Conservation (phyloP, 2,888 invertebrate genomes). For the Mycogona germanica region DNA sequence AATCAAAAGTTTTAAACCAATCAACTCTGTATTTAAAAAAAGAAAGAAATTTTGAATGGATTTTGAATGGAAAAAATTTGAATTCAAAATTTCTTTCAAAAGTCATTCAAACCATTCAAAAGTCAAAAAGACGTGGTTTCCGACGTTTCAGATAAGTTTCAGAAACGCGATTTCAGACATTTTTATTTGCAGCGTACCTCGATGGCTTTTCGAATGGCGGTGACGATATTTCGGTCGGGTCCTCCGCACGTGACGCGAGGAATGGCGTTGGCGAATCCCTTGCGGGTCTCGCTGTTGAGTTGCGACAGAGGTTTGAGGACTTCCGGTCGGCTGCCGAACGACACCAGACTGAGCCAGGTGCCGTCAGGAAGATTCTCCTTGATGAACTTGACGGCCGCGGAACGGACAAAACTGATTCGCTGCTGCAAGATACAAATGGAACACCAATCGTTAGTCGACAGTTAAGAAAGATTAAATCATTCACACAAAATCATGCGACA, state of each 20-base stretch:
- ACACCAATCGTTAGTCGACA: background rate
- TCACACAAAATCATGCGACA: background rate
- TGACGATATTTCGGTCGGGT: conserved; percentile 4
- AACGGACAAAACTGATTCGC: conserved; percentile 38
- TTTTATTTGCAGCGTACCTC: conserved; percentile 8
- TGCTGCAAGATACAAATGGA: conserved; percentile 8
- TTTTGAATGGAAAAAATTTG: no score
- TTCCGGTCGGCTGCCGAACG: conserved; percentile 23
- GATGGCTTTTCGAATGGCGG: conserved; percentile 8
- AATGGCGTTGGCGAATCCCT: conserved; percentile 21
- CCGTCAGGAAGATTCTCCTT: conserved; percentile 40
- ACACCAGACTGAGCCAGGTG: conserved; percentile 31
- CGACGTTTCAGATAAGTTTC: no score
- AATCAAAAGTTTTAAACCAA: no score
- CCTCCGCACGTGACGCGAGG: conserved; percentile 24
- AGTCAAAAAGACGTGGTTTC: no score
- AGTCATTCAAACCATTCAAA: no score
- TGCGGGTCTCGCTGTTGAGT: conserved; percentile 1
- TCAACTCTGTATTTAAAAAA: no score
- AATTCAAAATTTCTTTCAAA: no score
- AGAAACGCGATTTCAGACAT: no score
- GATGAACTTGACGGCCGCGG: conserved; percentile 46
- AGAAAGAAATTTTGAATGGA: no score
- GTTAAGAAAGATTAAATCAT: background rate
- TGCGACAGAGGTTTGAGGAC: conserved; percentile 8